Conservation (phyloP, 2,797 vertebrate species). For the Helicolenus hilgendorfi region DNA sequence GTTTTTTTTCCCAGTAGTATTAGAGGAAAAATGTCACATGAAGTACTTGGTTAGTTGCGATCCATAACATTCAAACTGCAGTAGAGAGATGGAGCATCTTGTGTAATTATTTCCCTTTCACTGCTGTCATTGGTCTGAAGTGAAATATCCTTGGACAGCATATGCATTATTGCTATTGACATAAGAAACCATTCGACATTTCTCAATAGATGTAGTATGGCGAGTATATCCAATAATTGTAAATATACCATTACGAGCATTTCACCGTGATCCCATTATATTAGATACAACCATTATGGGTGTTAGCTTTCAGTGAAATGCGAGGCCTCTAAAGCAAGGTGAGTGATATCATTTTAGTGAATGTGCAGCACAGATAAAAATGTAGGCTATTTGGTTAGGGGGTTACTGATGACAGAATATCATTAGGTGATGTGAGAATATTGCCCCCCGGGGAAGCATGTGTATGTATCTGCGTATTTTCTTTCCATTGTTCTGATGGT, state of each 20-base stretch:
- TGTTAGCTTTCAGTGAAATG: not conserved
- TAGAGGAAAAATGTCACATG: not conserved
- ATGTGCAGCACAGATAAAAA: slow-evolving; percentile 8
- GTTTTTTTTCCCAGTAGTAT: not conserved
- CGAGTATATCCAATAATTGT: not conserved
- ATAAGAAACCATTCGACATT: not conserved
- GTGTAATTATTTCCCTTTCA: not conserved
- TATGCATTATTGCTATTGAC: not conserved
- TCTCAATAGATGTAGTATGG: not conserved
- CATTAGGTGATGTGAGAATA: slow-evolving; percentile 27
- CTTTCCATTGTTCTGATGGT: slow-evolving; percentile 16
- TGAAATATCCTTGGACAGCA: not conserved
- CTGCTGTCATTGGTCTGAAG: not conserved
- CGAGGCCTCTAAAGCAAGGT: not conserved
- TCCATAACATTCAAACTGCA: not conserved
- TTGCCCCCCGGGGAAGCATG: slow-evolving; percentile 30
- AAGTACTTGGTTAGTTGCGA: not conserved
- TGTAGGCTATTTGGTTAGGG: slow-evolving; percentile 15
- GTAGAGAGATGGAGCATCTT: not conserved
- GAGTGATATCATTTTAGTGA: slow-evolving; percentile 7
- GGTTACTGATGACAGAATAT: slow-evolving; percentile 37
- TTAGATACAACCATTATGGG: not conserved
- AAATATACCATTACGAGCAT: not conserved
- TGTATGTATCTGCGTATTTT: slow-evolving; percentile 15
- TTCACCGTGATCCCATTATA: not conserved